These are phyloP conservation scores for Crotophaga sulcirostris DNA, from an alignment of 2,113 vertebrate species.

Conservation along the genomic window DNA sequence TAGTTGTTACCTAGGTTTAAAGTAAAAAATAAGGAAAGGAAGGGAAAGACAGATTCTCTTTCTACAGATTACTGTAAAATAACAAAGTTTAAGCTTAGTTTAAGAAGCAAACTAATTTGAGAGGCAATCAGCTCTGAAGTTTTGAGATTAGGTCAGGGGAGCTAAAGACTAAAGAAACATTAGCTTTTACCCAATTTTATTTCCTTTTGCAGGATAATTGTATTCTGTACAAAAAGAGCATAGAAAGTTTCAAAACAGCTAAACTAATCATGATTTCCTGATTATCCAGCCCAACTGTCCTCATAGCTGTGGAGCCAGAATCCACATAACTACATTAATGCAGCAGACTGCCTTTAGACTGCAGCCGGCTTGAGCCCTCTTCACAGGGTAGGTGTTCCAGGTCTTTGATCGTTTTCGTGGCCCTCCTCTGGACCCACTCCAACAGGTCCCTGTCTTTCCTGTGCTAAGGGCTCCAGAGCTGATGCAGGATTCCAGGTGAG, in stretches of 20 bases:
- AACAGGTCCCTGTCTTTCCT: too few species aligned
- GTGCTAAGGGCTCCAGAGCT: too few species aligned
- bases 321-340: background rate
- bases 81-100: background rate
- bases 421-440: too few species aligned
- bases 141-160: background rate
- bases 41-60: background rate
- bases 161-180: background rate
- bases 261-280: background rate
- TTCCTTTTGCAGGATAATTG: background rate
- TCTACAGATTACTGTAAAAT: fast-evolving
- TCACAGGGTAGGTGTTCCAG: too few species aligned
- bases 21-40: background rate
- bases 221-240: background rate
- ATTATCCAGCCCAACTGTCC: background rate
- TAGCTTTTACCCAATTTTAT: background rate
- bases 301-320: background rate
- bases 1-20: background rate
- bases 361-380: background rate
- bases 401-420: too few species aligned
- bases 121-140: background rate
- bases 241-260: background rate
- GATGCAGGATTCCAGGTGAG: too few species aligned
- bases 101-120: background rate
- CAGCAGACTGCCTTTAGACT: background rate